A percentile compares a stretch with the other conserved stretches of the same genome.
These are phyloP conservation scores for Malurus elegans DNA, from an alignment of 2,113 vertebrate genomes.

Conservation along the genomic window DNA sequence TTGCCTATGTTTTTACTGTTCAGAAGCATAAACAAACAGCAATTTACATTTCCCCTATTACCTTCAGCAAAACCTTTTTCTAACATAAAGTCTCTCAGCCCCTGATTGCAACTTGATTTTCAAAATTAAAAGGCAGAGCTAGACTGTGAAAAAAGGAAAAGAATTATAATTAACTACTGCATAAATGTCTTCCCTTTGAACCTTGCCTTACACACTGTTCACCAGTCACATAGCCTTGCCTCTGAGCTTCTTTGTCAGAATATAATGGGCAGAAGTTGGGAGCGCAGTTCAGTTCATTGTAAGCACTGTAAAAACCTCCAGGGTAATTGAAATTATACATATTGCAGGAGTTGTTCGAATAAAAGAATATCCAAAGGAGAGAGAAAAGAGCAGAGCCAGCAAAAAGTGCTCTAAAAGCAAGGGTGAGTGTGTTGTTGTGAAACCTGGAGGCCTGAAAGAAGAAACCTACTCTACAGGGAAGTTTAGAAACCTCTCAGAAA, in stretches of 20 bases:
- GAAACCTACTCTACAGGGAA: background rate
- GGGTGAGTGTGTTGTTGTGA: background rate
- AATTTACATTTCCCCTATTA: constrained; percentile 12
- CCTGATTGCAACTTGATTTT: constrained; percentile 5
- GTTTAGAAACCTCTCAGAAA: background rate
- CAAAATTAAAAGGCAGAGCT: background rate
- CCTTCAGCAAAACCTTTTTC: background rate
- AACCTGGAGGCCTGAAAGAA: background rate
- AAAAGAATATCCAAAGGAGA: constrained; percentile 33
- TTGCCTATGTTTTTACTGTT: background rate
- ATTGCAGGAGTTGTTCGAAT: constrained; percentile 38
- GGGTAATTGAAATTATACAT: constrained; percentile 58
- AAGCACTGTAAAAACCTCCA: constrained; percentile 19
- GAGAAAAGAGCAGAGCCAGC: background rate
- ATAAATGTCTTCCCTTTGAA: constrained; percentile 35
- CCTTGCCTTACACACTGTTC: constrained; percentile 33
- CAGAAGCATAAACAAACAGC: constrained; percentile 20
- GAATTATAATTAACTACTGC: constrained; percentile 15
- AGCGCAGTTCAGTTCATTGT: constrained; percentile 18
- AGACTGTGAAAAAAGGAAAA: background rate
- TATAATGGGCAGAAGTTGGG: constrained; percentile 48
- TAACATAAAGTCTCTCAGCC: background rate
- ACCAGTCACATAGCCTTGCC: constrained; percentile 18
- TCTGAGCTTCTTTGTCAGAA: constrained; percentile 40
- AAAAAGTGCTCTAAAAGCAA: constrained; percentile 7